Evolutionary conservation across 92 coral and sea anemone genomes (phyloP).

Genomic region (Palythoa grandis): DNA sequence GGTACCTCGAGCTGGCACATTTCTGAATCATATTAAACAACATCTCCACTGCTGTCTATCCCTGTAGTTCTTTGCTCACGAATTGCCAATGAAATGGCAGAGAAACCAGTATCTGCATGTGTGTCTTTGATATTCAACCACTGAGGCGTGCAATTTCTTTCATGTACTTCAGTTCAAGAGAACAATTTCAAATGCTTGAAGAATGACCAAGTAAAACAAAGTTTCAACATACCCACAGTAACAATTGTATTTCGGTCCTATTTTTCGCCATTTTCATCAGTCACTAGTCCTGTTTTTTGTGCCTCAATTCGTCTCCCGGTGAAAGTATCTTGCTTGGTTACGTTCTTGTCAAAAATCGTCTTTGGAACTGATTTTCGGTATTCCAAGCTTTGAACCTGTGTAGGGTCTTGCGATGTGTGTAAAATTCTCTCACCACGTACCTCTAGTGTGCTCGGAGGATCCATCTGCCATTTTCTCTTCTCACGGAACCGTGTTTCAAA

Average conservation of each 20-base stretch:
- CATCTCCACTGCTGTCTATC: too few species aligned
- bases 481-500: constrained; percentile 84
- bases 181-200: neutral
- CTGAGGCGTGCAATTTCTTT: too few species aligned
- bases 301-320: constrained; percentile 77
- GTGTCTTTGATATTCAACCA: too few species aligned
- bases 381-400: constrained; percentile 78
- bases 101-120: too few species aligned
- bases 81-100: too few species aligned
- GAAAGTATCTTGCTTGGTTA: constrained; percentile 79
- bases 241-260: neutral
- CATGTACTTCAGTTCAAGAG: too few species aligned
- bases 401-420: constrained; percentile 77
- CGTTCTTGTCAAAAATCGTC: constrained; percentile 91
- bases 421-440: constrained; percentile 86
- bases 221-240: neutral
- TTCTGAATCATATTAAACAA: too few species aligned
- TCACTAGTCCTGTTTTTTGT: constrained; percentile 30
- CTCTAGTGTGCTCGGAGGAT: constrained; percentile 92
- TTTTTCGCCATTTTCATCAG: constrained; percentile 11
- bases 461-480: constrained; percentile 79
- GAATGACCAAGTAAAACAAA: neutral
- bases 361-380: constrained; percentile 81
- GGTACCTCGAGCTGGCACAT: too few species aligned
- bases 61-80: too few species aligned